Base-by-base conservation (phyloP, 2,797 vertebrate genomes). In the Ammospiza maritima region DNA sequence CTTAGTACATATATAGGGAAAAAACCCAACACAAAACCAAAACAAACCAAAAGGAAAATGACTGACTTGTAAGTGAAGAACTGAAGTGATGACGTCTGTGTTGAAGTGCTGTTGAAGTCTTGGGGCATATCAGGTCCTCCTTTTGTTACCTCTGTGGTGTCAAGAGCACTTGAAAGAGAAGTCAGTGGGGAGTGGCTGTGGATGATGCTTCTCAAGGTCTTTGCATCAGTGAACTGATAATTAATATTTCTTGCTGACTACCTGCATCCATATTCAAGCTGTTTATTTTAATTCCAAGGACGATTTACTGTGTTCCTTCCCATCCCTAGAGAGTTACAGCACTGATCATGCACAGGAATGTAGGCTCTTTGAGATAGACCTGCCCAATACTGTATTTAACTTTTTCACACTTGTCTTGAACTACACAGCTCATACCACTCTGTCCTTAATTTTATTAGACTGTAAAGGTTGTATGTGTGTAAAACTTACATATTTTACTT, bases 201-300 rank as follows among this genome's bases (percentile, higher is more conserved):
- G 50, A 30, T 86, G 42, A 19, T 57, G 19, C 71, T 90, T 92
- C 71, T 94, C 67, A 57, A 76, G 56, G 26, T 82, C 67, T 64
- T 78, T 88, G 29, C 60, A 47, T 21, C 3, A 53, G 13, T 69
- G 54, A 66, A 65, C 16, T 91, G 62, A 44, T 38, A 64, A 9
- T 57, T 38, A 81, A 21, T 15, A 8, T 85, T 78, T 87, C 54
- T 61, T 75, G 21, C 84, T 84, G 89, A 50, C 74, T 92, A 12
- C 50, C 14, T 65, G 47, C 45, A 65, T 92, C 70, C 19, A 1
- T 51, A 38, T 51, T 84, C 75, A 87, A 75, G 26, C 34, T 74
- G 13, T 83, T 90, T 90, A 45, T 81, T 90, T 88, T 81, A 71
- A 86, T 92, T 58, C 29, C 80, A 84, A 65, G 65, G 73, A 45